Evolutionary conservation across 2,888 invertebrate species (phyloP).

Genomic region (Lomographa bimaculata): DNA sequence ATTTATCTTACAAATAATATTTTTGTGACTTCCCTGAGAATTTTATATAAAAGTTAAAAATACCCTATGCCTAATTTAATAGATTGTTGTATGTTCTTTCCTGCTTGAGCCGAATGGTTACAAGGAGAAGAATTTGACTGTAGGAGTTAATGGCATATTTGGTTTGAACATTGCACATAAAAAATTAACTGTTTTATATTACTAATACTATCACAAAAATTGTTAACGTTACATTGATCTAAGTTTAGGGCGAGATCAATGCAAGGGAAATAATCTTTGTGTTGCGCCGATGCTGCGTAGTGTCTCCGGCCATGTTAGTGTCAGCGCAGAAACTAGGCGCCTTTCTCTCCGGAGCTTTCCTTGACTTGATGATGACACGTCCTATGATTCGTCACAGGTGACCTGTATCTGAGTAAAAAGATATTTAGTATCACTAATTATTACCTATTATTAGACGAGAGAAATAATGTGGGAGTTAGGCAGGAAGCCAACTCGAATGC

Average conservation of each 20-base stretch:
- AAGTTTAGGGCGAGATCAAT: slow-evolving; percentile 71
- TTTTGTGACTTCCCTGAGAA: slow-evolving; percentile 82
- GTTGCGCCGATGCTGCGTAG: slow-evolving; percentile 46
- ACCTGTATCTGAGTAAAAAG: slow-evolving; percentile 60
- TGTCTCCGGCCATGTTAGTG: slow-evolving; percentile 49
- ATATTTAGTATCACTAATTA: slow-evolving; percentile 43
- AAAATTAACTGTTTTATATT: slow-evolving; percentile 57
- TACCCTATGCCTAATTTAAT: slow-evolving; percentile 81
- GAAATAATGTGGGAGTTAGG: slow-evolving; percentile 34
- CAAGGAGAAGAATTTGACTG: slow-evolving; percentile 66
- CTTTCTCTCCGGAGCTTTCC: slow-evolving; percentile 41
- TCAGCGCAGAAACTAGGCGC: slow-evolving; percentile 41
- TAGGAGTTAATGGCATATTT: slow-evolving; percentile 79
- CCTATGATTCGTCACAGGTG: slow-evolving; percentile 49
- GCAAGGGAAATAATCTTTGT: slow-evolving; percentile 71
- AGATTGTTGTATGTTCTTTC: slow-evolving; percentile 69
- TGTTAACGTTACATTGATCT: slow-evolving; percentile 65
- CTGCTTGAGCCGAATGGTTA: slow-evolving; percentile 78
- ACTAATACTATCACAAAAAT: slow-evolving; percentile 65
- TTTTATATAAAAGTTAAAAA: slow-evolving; percentile 82
- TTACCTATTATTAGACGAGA: slow-evolving; percentile 41
- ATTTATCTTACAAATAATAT: slow-evolving; percentile 78
- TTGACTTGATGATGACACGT: slow-evolving; percentile 51
- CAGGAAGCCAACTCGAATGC: slow-evolving; percentile 42
- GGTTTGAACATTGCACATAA: slow-evolving; percentile 83